Percentiles rank a stretch among this genome's conserved stretches.
Evolutionary conservation across 2,113 vertebrate species (phyloP).

Genomic region (Channa argus): DNA sequence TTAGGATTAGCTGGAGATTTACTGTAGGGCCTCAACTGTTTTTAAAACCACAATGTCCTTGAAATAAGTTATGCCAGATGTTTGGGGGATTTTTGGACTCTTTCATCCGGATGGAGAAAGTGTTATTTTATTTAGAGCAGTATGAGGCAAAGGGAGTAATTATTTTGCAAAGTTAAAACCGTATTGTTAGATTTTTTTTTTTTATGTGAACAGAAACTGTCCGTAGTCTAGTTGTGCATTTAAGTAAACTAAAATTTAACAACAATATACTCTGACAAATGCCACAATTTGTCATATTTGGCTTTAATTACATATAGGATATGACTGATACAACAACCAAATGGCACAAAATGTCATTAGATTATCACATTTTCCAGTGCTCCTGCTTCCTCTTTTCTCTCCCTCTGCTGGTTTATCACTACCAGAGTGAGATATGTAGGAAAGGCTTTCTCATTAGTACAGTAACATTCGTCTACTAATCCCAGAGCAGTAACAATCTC

Average conservation of each 20-base stretch:
- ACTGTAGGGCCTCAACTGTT: neutral
- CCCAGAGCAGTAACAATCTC: slow-evolving; percentile 49
- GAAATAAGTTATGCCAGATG: neutral
- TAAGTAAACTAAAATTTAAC: neutral
- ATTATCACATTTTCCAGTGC: slow-evolving; percentile 29
- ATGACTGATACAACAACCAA: slow-evolving; percentile 16
- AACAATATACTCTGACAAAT: slow-evolving; percentile 6
- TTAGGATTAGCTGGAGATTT: slow-evolving; percentile 42
- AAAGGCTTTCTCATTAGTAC: slow-evolving; percentile 53
- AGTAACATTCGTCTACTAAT: slow-evolving; percentile 63
- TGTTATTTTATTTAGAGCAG: neutral
- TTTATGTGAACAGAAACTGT: neutral
- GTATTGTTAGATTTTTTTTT: neutral
- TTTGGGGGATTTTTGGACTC: too few species aligned
- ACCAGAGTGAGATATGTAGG: slow-evolving; percentile 20
- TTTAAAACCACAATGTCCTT: slow-evolving; percentile 16
- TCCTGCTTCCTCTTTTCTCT: slow-evolving; percentile 24
- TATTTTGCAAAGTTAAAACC: neutral
- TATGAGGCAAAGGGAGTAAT: neutral
- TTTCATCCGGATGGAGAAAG: too few species aligned
- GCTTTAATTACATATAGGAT: slow-evolving; percentile 10
- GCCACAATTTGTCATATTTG: slow-evolving; percentile 10
- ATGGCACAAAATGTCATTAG: slow-evolving; percentile 20
- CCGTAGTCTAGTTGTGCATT: neutral
- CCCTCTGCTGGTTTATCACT: slow-evolving; percentile 32